Conservation (phyloP, 2,888 invertebrate genomes). For the Caradrina kadenii region DNA sequence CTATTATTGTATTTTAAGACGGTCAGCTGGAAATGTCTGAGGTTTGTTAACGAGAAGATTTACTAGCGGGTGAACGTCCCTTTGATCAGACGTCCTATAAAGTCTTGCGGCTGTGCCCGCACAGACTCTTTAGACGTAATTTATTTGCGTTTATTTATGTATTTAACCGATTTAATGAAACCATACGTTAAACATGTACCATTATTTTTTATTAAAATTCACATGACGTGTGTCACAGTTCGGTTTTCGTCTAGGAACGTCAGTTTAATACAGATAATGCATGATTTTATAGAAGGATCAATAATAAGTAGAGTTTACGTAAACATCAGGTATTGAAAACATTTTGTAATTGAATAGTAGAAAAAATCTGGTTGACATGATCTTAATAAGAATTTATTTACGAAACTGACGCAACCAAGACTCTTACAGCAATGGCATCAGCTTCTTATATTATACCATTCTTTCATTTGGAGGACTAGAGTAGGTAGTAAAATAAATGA, state of each 20-base stretch:
- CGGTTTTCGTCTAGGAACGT: conserved; percentile 23
- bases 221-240: neutral
- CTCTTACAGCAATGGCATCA: too few species aligned
- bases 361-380: neutral
- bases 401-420: too few species aligned
- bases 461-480: too few species aligned
- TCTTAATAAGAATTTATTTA: too few species aligned
- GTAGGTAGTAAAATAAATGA: too few species aligned
- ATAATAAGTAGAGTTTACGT: conserved; percentile 25
- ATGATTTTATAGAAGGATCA: conserved; percentile 11
- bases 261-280: conserved; percentile 6
- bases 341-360: neutral
- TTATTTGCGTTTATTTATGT: conserved; percentile 50
- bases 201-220: neutral
- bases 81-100: conserved; percentile 60
- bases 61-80: conserved; percentile 35
- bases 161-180: conserved; percentile 37
- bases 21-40: conserved; percentile 23
- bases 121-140: conserved; percentile 41
- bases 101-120: conserved; percentile 35
- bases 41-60: conserved; percentile 28
- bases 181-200: neutral
- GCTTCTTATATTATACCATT: too few species aligned
- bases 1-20: conserved; percentile 62
- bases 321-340: conserved; percentile 29